phyloP scores from a whole-genome alignment of 2,113 vertebrate genomes.

The Psilopsiagon aymara region DNA sequence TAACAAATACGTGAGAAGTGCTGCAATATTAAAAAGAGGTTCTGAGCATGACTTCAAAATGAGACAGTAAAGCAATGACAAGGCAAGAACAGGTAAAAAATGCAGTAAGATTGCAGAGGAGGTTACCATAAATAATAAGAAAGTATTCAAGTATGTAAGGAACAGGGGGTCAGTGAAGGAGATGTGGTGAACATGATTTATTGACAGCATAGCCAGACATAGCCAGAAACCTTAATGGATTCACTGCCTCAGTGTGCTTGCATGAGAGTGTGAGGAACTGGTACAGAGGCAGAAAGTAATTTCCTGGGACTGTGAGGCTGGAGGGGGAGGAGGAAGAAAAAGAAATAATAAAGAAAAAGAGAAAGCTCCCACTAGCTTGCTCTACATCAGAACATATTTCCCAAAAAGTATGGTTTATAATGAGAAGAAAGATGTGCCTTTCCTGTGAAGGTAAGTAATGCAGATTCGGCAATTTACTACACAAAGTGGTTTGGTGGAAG shows the following conservation, averaged over 20 bases:
- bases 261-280: not conserved
- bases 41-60: not conserved
- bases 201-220: not conserved
- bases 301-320: not conserved
- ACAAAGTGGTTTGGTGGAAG: not conserved
- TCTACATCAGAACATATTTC: not conserved
- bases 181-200: not conserved
- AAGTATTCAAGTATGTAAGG: not conserved
- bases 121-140: not conserved
- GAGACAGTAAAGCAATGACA: not conserved
- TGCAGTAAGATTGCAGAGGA: not conserved
- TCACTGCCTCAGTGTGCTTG: not conserved
- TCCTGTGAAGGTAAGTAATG: not conserved
- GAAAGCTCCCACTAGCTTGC: not conserved
- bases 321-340: not conserved
- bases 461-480: not conserved
- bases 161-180: not conserved
- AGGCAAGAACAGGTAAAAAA: not conserved
- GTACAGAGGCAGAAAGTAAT: not conserved
- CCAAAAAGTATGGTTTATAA: not conserved
- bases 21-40: not conserved
- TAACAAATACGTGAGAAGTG: not conserved
- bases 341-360: not conserved
- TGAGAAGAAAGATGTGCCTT: not conserved
- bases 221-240: not conserved